These are phyloP conservation scores for Squalus acanthias DNA, from an alignment of 2,797 vertebrate species.

Conservation along the genomic window DNA sequence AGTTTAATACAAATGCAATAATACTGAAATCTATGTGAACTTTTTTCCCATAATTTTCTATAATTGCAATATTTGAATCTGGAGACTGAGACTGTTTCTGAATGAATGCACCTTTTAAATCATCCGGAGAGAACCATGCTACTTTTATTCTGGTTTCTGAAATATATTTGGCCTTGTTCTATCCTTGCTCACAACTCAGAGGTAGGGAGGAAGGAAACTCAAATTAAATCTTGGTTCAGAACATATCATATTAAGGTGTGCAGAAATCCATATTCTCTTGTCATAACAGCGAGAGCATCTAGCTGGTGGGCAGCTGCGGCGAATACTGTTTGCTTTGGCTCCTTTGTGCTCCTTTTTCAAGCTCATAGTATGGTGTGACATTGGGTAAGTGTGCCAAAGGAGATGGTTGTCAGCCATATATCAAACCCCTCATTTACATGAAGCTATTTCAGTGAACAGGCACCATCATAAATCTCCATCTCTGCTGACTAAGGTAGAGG, in stretches of 20 bases:
- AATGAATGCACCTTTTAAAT: not conserved
- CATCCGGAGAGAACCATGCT: not conserved
- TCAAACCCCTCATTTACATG: constrained; percentile 38
- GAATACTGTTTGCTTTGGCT: constrained; percentile 49
- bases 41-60: not conserved
- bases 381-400: constrained; percentile 37
- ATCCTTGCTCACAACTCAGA: not conserved
- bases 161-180: not conserved
- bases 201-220: not conserved
- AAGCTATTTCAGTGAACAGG: constrained; percentile 40
- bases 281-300: not conserved
- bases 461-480: constrained; percentile 44
- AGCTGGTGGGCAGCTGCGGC: constrained; percentile 28
- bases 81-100: not conserved
- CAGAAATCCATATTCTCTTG: too few relatives aligned
- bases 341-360: not conserved
- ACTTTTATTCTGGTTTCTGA: not conserved
- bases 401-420: constrained; percentile 38
- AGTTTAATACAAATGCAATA: not conserved
- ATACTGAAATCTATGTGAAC: not conserved
- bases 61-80: not conserved
- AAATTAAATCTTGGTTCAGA: not conserved
- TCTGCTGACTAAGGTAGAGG: constrained; percentile 44
- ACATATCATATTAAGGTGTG: not conserved
- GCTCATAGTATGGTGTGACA: constrained; percentile 22